Base-by-base conservation (phyloP, 2,113 vertebrate species). In the Cephalopterus ornatus region DNA sequence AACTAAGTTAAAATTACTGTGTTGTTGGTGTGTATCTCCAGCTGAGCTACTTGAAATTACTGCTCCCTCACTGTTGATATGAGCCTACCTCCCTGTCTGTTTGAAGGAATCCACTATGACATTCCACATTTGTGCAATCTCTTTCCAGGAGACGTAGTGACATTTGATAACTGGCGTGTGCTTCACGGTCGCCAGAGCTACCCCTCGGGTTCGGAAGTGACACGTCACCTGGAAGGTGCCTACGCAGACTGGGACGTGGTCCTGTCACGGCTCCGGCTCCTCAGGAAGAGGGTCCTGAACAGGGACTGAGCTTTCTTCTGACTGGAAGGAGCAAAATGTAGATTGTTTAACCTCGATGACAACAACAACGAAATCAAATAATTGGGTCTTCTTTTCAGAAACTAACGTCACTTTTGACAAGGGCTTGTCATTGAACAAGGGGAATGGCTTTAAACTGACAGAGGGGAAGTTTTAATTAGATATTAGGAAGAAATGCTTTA, bases 231-330 rank as follows among this genome's bases (percentile, higher is more conserved):
- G 20, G 99, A 99, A 94, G 99, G 99, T 1, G 99, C 98, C n/a
- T 99, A 99, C 39, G 98, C 98, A 37, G 99, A 99, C 95, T 99
- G 99, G 99, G 99, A 99, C 12, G 98, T 99, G 47, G 98, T 99
- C 50, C 98, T 99, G 99, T 99, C 99, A 7, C 98, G 99, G 82
- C 98, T 99, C 47, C 97, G 98, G 63, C 95, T 98, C 47, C 98
- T 99, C 68, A 98, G 96, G 73, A 97, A 77, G 70, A 96, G 52
- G 0, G 61, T 99, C 21, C 81, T 97, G 11, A 73, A 91, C 1
- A 93, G 91, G 44, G 76, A 94, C 26, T 97, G 93, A 97, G 26
- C 47, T 37, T 68, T 50, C 50, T 79, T 13, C 8, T n/a, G 68
- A 41, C n/a, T 39, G 8, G 17, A 55, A 73, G 5, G 6, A 72